Conservation (phyloP, 2,888 invertebrate species). For the Salticus scenicus region DNA sequence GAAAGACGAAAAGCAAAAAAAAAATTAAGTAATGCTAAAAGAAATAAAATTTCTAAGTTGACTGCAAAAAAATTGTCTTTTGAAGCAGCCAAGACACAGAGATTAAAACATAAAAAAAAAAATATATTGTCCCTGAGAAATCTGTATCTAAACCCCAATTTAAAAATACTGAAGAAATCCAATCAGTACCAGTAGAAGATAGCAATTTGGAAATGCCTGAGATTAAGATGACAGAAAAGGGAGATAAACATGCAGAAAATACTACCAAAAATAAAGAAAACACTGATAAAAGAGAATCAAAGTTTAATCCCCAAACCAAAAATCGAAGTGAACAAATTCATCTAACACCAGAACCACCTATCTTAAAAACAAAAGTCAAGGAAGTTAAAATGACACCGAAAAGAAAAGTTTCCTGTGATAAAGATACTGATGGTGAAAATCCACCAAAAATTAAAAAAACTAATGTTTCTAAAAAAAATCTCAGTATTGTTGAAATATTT, state of each 20-base stretch:
- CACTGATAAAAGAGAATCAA: background rate
- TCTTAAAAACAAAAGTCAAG: background rate
- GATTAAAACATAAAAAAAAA: background rate
- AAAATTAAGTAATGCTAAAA: background rate
- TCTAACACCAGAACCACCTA: background rate
- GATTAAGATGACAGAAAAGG: background rate
- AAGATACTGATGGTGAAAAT: background rate
- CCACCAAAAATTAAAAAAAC: background rate
- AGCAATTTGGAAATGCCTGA: background rate
- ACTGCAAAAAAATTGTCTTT: background rate
- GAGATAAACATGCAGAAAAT: background rate
- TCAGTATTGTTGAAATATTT: too few relatives aligned
- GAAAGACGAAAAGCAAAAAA: background rate
- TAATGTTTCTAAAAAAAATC: background rate
- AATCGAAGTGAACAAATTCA: background rate
- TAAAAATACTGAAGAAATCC: background rate
- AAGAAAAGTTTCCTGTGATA: background rate
- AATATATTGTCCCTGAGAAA: background rate
- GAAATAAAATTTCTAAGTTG: background rate
- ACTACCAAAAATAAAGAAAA: background rate
- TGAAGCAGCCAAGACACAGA: background rate
- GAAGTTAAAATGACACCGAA: background rate
- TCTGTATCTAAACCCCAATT: background rate
- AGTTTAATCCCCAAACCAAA: background rate
- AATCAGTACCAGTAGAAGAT: background rate